Percentiles rank a stretch among this genome's conserved stretches.
Conservation (phyloP, 2,888 invertebrate genomes). For the Euplexia lucipara region DNA sequence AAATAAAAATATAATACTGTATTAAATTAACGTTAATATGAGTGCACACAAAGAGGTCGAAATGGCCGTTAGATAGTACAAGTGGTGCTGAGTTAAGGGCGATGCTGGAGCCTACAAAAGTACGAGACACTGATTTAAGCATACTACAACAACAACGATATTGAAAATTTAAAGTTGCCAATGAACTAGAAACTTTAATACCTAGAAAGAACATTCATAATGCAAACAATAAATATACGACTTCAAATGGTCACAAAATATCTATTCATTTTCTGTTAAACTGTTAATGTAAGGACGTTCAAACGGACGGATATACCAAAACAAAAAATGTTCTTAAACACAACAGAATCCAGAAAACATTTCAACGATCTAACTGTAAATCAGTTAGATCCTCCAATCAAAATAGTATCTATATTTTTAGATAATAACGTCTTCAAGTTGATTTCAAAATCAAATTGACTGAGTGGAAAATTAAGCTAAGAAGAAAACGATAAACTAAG, state of each 20-base stretch:
- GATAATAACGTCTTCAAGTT: conserved; percentile 30
- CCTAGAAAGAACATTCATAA: not conserved
- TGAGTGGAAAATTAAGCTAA: conserved; percentile 18
- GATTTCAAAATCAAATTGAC: conserved; percentile 50
- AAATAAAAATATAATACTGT: conserved; percentile 64
- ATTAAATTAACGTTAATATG: conserved; percentile 64
- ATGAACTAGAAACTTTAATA: not conserved
- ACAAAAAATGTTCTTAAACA: not conserved
- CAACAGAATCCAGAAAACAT: conserved; percentile 23
- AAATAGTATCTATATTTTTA: conserved; percentile 46
- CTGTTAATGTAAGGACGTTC: conserved; percentile 1
- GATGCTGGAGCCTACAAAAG: conserved; percentile 31
- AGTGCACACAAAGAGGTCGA: conserved; percentile 51
- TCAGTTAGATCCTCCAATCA: conserved; percentile 8
- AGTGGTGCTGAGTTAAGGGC: conserved; percentile 41
- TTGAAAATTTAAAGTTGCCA: not conserved
- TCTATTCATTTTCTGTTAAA: not conserved
- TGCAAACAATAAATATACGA: not conserved
- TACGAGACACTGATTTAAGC: conserved; percentile 34
- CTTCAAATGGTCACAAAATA: not conserved
- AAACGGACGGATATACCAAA: conserved; percentile 24
- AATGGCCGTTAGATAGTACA: conserved; percentile 5
- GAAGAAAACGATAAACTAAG: not conserved
- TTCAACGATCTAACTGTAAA: not conserved
- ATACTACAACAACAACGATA: not conserved